These are phyloP conservation scores for Microctenopoma lineatum DNA, from an alignment of 2,797 vertebrate genomes.

Conservation along the genomic window DNA sequence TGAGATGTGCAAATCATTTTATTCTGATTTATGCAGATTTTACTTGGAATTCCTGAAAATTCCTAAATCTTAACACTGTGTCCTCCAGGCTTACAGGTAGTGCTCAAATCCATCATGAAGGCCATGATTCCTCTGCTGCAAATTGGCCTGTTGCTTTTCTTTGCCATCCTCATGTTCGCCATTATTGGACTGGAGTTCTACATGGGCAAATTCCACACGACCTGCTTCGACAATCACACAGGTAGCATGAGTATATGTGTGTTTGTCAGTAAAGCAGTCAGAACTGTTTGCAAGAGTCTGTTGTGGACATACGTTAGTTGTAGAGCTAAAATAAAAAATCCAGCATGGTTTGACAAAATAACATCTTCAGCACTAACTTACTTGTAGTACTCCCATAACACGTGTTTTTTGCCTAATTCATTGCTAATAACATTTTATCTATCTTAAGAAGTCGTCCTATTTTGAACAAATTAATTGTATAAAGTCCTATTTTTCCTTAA, in stretches of 20 bases:
- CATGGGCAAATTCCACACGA: conserved; percentile 96
- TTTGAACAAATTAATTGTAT: background rate
- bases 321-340: conserved; percentile 10
- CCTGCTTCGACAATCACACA: conserved; percentile 91
- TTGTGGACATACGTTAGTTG: background rate
- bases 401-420: background rate
- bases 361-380: background rate
- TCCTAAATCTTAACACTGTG: conserved; percentile 9
- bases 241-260: conserved; percentile 48
- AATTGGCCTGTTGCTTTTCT: conserved; percentile 95
- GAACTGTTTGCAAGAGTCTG: background rate
- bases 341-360: background rate
- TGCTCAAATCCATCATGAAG: conserved; percentile 98
- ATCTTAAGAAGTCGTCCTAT: background rate
- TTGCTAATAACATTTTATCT: background rate
- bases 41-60: background rate
- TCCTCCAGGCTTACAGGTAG: conserved; percentile 92
- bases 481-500: too few species aligned
- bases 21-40: too few species aligned
- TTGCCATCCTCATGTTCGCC: conserved; percentile 97
- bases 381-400: background rate
- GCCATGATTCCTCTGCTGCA: conserved; percentile 97
- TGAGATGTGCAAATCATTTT: too few species aligned
- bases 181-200: conserved; percentile 98
- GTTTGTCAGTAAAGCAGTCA: background rate